Conservation (phyloP, 2,888 invertebrate species). For the Quadriops clusia region DNA sequence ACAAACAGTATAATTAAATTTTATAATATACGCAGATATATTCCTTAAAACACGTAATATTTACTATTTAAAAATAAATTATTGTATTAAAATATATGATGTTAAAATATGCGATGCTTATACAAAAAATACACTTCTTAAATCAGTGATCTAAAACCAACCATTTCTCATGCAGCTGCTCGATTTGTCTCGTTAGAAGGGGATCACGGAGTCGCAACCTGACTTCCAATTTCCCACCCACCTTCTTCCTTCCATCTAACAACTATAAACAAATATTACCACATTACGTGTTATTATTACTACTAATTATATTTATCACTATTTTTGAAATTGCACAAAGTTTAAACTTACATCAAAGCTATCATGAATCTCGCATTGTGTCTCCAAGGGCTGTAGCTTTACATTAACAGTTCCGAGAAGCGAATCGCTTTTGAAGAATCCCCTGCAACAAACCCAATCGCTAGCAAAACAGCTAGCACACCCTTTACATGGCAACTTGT, state of each 20-base stretch:
- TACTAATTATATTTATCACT: not conserved
- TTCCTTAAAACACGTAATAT: too few species aligned
- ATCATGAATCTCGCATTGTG: constrained; percentile 79
- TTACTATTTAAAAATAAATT: too few species aligned
- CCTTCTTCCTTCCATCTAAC: constrained; percentile 77
- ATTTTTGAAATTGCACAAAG: not conserved
- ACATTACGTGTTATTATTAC: too few species aligned
- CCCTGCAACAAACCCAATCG: constrained; percentile 55
- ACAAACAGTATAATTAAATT: too few species aligned
- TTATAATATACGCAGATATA: too few species aligned
- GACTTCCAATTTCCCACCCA: constrained; percentile 84
- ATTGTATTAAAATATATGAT: too few species aligned
- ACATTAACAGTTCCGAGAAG: constrained; percentile 72
- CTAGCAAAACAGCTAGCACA: constrained; percentile 34
- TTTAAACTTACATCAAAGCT: constrained; percentile 72
- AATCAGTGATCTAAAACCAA: constrained; percentile 62
- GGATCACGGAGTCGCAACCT: constrained; percentile 82
- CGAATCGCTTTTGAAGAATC: constrained; percentile 83
- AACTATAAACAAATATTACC: constrained; percentile 46
- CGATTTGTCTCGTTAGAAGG: constrained; percentile 76
- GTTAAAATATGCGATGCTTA: too few species aligned
- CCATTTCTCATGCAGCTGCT: constrained; percentile 86
- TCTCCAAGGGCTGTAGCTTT: constrained; percentile 83
- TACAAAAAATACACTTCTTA: too few species aligned
- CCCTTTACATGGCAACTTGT: constrained; percentile 18